Percentiles rank a stretch among this genome's conserved stretches.
Conservation (phyloP, 2,797 vertebrate genomes). For the Gambusia yucatana region DNA sequence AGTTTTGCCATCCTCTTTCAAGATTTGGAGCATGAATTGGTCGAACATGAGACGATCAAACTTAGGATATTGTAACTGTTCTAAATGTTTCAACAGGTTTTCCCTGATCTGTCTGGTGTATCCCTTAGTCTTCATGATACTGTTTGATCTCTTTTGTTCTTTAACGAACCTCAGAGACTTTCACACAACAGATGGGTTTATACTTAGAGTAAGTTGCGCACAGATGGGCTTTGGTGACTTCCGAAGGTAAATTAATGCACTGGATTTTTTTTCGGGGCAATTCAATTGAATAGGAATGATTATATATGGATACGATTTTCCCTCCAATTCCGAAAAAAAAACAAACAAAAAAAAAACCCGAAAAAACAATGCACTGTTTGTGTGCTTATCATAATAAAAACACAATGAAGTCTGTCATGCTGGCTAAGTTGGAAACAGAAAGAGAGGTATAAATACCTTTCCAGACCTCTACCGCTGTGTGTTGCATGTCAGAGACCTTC, state of each 20-base stretch:
- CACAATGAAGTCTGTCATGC: not conserved
- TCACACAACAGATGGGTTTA: not conserved
- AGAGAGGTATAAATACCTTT: not conserved
- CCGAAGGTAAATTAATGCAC: not conserved
- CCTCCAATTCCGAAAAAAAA: not conserved
- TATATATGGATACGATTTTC: not conserved
- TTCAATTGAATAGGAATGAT: not conserved
- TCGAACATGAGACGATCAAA: not conserved
- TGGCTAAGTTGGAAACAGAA: not conserved
- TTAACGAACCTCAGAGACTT: not conserved
- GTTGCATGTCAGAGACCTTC: constrained; percentile 7
- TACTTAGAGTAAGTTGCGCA: not conserved
- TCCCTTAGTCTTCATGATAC: not conserved
- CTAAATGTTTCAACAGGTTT: not conserved
- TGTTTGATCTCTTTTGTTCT: not conserved
- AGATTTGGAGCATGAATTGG: not conserved
- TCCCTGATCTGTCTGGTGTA: not conserved
- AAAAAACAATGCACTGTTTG: not conserved
- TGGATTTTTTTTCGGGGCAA: not conserved
- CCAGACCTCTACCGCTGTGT: not conserved
- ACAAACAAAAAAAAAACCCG: not conserved
- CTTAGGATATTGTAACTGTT: not conserved
- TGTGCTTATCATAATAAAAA: not conserved
- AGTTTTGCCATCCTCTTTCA: not conserved
- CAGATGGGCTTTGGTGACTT: not conserved